Conservation (phyloP, 2,888 invertebrate species). For the Watsonalla binaria region DNA sequence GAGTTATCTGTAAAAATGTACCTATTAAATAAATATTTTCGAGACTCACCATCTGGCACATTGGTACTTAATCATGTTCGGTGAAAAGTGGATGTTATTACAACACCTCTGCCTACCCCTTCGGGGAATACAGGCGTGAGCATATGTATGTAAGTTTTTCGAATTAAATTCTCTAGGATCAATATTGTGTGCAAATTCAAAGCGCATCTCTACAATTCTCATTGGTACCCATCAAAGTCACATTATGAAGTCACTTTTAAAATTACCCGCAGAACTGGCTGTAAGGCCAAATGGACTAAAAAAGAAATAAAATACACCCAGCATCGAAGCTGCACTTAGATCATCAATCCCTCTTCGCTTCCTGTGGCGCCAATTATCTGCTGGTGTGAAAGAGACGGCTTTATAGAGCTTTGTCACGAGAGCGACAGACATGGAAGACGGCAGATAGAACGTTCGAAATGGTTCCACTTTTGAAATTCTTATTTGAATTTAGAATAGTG, state of each 20-base stretch:
- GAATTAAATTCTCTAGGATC: too few relatives aligned
- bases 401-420: slow-evolving; percentile 4
- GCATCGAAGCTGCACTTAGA: slow-evolving; percentile 51
- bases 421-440: slow-evolving; percentile 27
- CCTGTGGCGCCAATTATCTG: slow-evolving; percentile 58
- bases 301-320: slow-evolving; percentile 26
- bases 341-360: slow-evolving; percentile 66
- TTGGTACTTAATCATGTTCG: too few relatives aligned
- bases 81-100: too few relatives aligned
- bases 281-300: slow-evolving; percentile 6
- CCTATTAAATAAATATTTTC: too few relatives aligned
- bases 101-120: too few relatives aligned
- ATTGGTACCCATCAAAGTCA: background rate
- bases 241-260: background rate
- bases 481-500: background rate
- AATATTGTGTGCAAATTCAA: background rate
- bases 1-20: too few relatives aligned
- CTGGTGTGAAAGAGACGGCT: slow-evolving; percentile 36
- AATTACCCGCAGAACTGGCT: slow-evolving; percentile 5
- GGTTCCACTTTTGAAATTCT: slow-evolving; percentile 15
- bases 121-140: too few relatives aligned
- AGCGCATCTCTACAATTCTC: background rate
- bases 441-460: slow-evolving; percentile 15
- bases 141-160: too few relatives aligned
- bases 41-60: too few relatives aligned